These are phyloP conservation scores for Elegia similella DNA, from an alignment of 2,888 invertebrate species.

Conservation along the genomic window DNA sequence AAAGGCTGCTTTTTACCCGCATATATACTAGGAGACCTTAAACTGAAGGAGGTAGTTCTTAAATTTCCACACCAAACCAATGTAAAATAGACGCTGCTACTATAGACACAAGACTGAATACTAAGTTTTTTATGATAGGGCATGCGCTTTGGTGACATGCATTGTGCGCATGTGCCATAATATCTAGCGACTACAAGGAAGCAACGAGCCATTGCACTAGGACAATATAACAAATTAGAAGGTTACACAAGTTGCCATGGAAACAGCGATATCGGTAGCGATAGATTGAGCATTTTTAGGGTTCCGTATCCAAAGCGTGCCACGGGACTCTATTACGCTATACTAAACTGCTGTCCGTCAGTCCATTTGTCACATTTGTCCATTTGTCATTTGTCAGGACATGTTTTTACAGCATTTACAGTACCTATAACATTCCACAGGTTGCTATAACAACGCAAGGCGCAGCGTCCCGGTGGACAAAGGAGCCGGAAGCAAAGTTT, in stretches of 20 bases:
- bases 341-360: no score
- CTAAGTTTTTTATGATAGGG: not conserved
- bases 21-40: conserved; percentile 30
- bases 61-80: not conserved
- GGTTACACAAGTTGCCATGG: not conserved
- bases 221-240: not conserved
- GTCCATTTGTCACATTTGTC: no score
- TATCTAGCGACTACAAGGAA: conserved; percentile 13
- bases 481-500: no score
- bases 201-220: not conserved
- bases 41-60: not conserved
- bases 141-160: not conserved
- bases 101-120: not conserved
- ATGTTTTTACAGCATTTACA: no score
- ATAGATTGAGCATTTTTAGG: not conserved
- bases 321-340: no score
- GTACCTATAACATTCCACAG: no score
- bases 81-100: not conserved
- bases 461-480: no score
- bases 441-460: no score
- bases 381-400: no score
- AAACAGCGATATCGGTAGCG: not conserved
- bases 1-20: conserved; percentile 22
- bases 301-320: not conserved
- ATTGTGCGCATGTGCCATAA: conserved; percentile 15